phyloP scores from a whole-genome alignment of 1,140 invertebrate genomes.

The Pygmarrhopalites habei region DNA sequence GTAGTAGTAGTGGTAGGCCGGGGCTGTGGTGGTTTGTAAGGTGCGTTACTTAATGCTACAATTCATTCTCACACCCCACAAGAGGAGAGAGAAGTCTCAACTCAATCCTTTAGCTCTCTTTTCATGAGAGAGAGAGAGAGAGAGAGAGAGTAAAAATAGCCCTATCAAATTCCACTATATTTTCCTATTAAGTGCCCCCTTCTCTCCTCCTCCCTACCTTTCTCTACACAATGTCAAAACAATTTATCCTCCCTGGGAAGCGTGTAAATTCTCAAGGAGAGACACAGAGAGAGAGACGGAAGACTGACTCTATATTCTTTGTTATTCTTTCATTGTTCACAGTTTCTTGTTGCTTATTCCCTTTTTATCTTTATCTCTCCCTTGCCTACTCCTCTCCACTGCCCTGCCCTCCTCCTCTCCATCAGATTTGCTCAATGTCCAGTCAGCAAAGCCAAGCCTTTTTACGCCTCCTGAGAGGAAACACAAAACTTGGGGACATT shows the following conservation, averaged over 20 bases:
- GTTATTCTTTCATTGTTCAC: neutral
- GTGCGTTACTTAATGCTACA: slow-evolving; percentile 3
- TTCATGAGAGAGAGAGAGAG: too few relatives aligned
- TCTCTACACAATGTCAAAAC: slow-evolving; percentile 22
- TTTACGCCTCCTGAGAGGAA: too few relatives aligned
- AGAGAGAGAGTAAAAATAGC: slow-evolving; percentile 30
- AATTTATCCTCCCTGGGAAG: slow-evolving; percentile 20
- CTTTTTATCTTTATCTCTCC: neutral
- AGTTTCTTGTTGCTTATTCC: neutral
- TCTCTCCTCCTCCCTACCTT: slow-evolving; percentile 14
- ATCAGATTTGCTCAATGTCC: neutral
- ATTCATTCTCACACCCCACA: slow-evolving; percentile 12
- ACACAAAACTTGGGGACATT: too few relatives aligned
- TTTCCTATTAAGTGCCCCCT: slow-evolving; percentile 24
- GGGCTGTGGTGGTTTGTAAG: neutral
- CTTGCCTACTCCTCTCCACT: neutral
- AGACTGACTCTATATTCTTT: neutral
- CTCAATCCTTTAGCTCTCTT: neutral
- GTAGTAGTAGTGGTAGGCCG: neutral
- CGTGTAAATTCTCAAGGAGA: slow-evolving; percentile 21
- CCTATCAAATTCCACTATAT: slow-evolving; percentile 26
- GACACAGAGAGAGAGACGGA: too few relatives aligned
- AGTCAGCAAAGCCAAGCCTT: neutral
- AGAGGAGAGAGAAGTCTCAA: neutral
- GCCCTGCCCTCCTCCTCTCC: neutral